Evolutionary conservation across 2,888 invertebrate genomes (phyloP).

Genomic region (Xanthorhoe designata): DNA sequence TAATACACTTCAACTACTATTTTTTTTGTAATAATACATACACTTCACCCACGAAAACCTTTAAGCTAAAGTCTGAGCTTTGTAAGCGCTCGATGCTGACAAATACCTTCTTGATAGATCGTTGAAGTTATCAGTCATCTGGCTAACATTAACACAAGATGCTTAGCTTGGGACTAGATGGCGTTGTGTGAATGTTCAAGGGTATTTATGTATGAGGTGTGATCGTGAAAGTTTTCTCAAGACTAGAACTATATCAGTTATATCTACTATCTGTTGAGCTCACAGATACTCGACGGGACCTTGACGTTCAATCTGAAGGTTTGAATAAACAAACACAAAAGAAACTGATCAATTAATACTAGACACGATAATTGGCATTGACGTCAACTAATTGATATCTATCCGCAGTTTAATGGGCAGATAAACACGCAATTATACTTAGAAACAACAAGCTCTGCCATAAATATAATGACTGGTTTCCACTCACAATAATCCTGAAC

Average conservation of each 20-base stretch:
- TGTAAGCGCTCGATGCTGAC: too few species aligned
- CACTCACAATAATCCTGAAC: neutral
- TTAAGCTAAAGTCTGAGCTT: too few species aligned
- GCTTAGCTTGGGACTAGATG: too few species aligned
- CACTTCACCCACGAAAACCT: neutral
- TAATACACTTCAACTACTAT: too few species aligned
- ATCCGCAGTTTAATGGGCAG: neutral
- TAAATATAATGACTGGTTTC: neutral
- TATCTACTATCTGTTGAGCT: too few species aligned
- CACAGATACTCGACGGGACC: too few species aligned
- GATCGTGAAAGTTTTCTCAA: too few species aligned
- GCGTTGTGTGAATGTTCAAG: too few species aligned
- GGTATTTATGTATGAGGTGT: too few species aligned
- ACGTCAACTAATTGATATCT: constrained; percentile 1
- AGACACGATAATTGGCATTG: neutral
- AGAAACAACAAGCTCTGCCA: neutral
- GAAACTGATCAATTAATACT: neutral
- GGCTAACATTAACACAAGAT: too few species aligned
- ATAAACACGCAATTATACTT: constrained; percentile 1
- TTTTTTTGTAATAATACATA: neutral
- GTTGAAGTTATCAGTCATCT: too few species aligned
- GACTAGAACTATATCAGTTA: too few species aligned
- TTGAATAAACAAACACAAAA: neutral
- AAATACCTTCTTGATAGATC: neutral
- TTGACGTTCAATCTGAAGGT: neutral